phyloP scores from a whole-genome alignment of 2,797 vertebrate genomes.

The Hippocampus kuda region DNA sequence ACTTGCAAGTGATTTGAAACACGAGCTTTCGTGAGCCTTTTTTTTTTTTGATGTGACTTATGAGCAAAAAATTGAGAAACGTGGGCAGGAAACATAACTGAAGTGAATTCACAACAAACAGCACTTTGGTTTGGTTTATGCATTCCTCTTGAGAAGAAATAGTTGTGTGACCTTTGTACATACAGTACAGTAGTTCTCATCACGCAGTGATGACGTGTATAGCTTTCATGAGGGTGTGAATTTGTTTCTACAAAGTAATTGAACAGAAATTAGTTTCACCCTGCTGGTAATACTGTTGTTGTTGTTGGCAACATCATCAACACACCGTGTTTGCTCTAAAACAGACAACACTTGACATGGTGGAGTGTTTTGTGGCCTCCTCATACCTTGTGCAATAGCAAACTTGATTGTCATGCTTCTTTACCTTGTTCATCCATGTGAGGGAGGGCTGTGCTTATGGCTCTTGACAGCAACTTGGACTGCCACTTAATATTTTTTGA shows the following conservation, averaged over 20 bases:
- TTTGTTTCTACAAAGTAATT: background rate
- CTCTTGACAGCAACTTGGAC: background rate
- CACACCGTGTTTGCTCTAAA: conserved; percentile 20
- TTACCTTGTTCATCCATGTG: background rate
- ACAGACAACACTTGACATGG: conserved; percentile 10
- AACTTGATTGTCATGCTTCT: conserved; percentile 2
- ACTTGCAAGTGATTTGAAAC: no score
- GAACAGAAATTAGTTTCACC: background rate
- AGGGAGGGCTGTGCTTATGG: conserved; percentile 10
- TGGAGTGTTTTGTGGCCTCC: conserved; percentile 30
- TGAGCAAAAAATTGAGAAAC: no score
- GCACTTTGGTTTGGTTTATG: no score
- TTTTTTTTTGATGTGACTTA: no score
- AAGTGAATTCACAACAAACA: no score
- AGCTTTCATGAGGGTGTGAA: background rate
- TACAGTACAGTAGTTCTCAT: background rate
- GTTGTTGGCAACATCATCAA: conserved; percentile 2
- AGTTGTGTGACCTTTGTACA: no score
- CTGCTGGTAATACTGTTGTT: background rate
- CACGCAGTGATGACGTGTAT: background rate
- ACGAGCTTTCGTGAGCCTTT: no score
- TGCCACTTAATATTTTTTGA: conserved; percentile 12
- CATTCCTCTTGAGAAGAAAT: no score
- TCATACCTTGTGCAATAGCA: conserved; percentile 18
- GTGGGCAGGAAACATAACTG: no score